Base-by-base conservation (phyloP, 1,140 invertebrate genomes). In the Whitmania pigra region DNA sequence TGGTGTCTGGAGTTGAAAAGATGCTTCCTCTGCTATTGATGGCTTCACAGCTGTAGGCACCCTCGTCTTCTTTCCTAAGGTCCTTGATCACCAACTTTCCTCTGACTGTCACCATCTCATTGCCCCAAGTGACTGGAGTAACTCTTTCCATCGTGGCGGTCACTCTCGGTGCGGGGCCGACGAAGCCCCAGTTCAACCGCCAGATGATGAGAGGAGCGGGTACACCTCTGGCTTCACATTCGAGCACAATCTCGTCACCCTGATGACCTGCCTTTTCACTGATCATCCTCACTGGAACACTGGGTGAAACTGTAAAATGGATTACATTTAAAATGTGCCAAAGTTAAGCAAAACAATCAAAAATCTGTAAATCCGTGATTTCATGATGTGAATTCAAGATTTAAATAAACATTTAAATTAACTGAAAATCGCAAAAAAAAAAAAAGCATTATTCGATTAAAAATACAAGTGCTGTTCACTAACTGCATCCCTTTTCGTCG, bases 31-130 rank as follows among this genome's bases (percentile, higher is more conserved):
- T 83, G 36, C 87, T 88, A 79, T 97, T 98, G 36, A 98, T 88
- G 0, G 90, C 94, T 85, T 99, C 95, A 83, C 96, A 98, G 15
- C 92, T 95, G 80, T 98, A 99, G 0, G 94, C 94, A 4, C 95
- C 96, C 78, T 92, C 91, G 77, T 99, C 92, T 69, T 79, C 76
- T 15, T 78, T 75, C 57, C 78, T 76, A 22, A 92, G 89, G 75
- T 92, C 82, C 0, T 87, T 87, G 77, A 95, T 94, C 0, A 86
- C 89, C 0, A 98, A 82, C 0, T 85, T 88, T 22, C 94, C 94
- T 0, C 88, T 85, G 17, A 94, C 94, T 75, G 89, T 68, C 20
- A 43, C 63, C 20, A 29, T 55, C 18, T 63, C 57, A 17, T 20
- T 63, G 57, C 20, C 57, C 29, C 57, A 25, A 13, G 22, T 57